Evolutionary conservation across 1,140 invertebrate genomes (phyloP).

Genomic region (Temnothorax longispinosus): DNA sequence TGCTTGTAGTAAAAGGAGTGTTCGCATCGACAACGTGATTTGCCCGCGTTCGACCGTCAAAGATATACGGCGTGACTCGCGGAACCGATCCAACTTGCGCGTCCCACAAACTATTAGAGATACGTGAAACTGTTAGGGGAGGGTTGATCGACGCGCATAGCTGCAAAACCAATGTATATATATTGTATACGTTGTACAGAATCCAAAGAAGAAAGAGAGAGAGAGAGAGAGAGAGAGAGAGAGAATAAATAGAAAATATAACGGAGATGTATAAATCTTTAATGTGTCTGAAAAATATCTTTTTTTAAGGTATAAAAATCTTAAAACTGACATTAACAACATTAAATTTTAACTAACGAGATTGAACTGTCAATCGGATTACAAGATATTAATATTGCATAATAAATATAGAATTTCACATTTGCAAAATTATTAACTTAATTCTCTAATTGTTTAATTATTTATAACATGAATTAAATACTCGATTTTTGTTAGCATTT

Average conservation of each 20-base stretch:
- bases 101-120: slow-evolving; percentile 45
- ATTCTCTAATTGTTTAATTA: neutral
- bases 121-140: neutral
- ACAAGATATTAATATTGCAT: neutral
- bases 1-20: slow-evolving; percentile 29
- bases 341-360: neutral
- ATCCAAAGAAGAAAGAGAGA: too few species aligned
- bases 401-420: neutral
- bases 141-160: slow-evolving; percentile 38
- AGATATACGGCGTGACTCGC: slow-evolving; percentile 52
- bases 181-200: neutral
- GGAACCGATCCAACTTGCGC: slow-evolving; percentile 44
- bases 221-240: neutral
- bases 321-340: neutral
- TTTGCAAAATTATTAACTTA: slow-evolving; percentile 13
- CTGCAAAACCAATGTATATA: neutral
- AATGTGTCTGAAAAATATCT: neutral
- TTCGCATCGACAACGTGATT: slow-evolving; percentile 69
- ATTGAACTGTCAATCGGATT: neutral
- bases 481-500: neutral
- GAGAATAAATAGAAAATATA: neutral
- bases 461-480: neutral
- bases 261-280: neutral
- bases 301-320: neutral
- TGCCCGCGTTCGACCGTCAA: slow-evolving; percentile 64